A percentile compares a stretch with the other conserved stretches of the same genome.
Conservation (phyloP, 2,113 vertebrate genomes). For the Scytalopus superciliaris region DNA sequence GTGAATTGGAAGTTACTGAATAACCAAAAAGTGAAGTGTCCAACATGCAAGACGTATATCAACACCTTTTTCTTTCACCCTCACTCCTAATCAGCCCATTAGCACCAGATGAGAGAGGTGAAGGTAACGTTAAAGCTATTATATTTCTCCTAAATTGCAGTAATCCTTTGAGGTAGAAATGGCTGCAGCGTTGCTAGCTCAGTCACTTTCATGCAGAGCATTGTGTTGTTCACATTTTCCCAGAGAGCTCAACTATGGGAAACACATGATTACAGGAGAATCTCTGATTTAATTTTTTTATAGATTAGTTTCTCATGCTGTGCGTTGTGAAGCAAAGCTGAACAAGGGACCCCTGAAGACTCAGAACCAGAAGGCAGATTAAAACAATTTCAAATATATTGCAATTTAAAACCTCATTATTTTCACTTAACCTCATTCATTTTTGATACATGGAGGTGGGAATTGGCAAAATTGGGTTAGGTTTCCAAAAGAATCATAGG, state of each 20-base stretch:
- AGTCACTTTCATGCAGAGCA: not conserved
- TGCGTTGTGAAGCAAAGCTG: not conserved
- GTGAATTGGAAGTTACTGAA: not conserved
- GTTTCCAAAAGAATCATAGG: not conserved
- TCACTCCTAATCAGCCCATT: not conserved
- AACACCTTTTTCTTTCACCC: not conserved
- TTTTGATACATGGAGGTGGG: not conserved
- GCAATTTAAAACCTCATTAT: not conserved
- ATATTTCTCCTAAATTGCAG: not conserved
- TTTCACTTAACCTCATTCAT: not conserved
- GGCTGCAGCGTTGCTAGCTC: not conserved
- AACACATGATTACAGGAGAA: not conserved
- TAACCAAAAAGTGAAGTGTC: not conserved
- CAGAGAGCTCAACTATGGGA: not conserved
- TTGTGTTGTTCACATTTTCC: not conserved
- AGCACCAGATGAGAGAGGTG: not conserved
- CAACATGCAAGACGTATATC: not conserved
- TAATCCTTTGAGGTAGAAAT: not conserved
- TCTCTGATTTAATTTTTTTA: not conserved
- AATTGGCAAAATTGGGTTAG: not conserved
- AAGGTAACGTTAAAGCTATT: not conserved
- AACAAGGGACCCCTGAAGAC: not conserved
- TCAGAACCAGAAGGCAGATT: conserved; percentile 16
- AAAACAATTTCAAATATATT: not conserved
- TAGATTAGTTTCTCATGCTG: not conserved